phyloP scores from a whole-genome alignment of 2,797 vertebrate genomes.

The Apogon hyalosoma region DNA sequence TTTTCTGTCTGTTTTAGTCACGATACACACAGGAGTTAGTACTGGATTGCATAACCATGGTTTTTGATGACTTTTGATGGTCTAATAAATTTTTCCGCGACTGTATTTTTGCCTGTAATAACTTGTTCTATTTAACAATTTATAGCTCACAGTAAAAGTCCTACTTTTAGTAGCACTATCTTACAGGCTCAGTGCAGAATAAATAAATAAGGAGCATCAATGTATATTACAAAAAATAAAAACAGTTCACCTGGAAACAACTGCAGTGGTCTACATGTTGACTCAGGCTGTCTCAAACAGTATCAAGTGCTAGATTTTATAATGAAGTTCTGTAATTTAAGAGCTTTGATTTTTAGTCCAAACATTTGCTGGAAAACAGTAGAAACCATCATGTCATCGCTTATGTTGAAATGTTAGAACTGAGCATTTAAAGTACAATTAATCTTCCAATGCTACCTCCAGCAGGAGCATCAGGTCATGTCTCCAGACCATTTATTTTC shows the following conservation, averaged over 20 bases:
- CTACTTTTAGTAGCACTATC: not conserved
- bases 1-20: too few relatives aligned
- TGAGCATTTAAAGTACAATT: not conserved
- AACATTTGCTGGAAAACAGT: not conserved
- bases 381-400: not conserved
- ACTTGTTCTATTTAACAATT: too few relatives aligned
- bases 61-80: too few relatives aligned
- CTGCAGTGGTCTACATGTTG: too few relatives aligned
- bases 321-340: not conserved
- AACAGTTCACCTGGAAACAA: too few relatives aligned
- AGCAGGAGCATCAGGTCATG: not conserved
- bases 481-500: not conserved
- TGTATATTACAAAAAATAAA: not conserved
- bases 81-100: too few relatives aligned
- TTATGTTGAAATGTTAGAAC: not conserved
- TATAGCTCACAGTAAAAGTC: not conserved
- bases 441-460: not conserved
- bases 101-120: too few relatives aligned
- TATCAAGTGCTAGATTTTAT: not conserved
- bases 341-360: not conserved
- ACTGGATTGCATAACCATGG: too few relatives aligned
- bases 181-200: not conserved
- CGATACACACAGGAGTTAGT: too few relatives aligned
- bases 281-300: too few relatives aligned
- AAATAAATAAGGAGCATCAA: too few relatives aligned